Conservation (phyloP, 2,113 vertebrate genomes). For the Fulmarus glacialis region DNA sequence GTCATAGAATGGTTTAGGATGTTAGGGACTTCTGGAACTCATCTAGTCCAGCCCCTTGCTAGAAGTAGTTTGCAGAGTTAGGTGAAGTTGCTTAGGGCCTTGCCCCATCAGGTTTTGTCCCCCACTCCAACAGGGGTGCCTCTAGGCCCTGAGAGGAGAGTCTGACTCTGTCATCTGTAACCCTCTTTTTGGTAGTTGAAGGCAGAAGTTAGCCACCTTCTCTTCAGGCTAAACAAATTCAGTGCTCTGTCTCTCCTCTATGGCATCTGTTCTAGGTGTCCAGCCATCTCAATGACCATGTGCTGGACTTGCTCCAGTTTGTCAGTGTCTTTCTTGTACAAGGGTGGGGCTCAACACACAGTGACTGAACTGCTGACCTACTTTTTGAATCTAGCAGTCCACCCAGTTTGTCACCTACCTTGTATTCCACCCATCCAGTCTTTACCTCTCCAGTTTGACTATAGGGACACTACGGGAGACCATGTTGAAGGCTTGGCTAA, state of each 20-base stretch:
- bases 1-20: background rate
- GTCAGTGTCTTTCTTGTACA: background rate
- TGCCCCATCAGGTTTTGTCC: background rate
- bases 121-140: rapidly evolving
- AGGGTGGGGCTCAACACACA: background rate
- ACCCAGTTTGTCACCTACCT: background rate
- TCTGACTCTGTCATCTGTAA: background rate
- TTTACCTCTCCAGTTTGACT: background rate
- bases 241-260: background rate
- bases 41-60: background rate
- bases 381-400: background rate
- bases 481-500: background rate
- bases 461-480: background rate
- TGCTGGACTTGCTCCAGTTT: background rate
- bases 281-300: background rate
- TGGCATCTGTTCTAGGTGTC: background rate
- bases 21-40: background rate
- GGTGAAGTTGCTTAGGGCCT: background rate
- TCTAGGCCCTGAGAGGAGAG: background rate
- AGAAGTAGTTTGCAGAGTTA: background rate
- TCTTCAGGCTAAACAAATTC: background rate
- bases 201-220: background rate
- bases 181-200: background rate
- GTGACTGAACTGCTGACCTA: background rate
- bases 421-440: background rate